Percentiles rank a stretch among this genome's conserved stretches.
phyloP scores from a whole-genome alignment of 2,113 vertebrate species.

The Copsychus sechellarum region DNA sequence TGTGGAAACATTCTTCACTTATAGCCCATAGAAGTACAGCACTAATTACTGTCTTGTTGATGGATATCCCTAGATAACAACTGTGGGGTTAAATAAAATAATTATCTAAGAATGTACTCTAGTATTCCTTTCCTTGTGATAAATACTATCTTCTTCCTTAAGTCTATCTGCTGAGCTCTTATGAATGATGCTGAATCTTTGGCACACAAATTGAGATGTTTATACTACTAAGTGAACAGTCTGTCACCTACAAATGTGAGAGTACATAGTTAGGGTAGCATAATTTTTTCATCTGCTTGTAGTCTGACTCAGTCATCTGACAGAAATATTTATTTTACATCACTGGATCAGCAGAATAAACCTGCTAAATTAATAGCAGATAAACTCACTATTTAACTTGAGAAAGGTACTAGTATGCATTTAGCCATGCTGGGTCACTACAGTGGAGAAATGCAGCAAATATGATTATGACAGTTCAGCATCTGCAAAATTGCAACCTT shows the following conservation, averaged over 20 bases:
- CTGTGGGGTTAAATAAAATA: conserved; percentile 8
- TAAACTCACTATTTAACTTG: background rate
- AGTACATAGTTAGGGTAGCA: background rate
- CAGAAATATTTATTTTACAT: conserved; percentile 25
- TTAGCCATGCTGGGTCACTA: background rate
- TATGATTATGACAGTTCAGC: background rate
- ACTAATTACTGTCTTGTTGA: background rate
- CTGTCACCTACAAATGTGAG: conserved; percentile 38
- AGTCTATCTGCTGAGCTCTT: background rate
- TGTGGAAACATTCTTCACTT: background rate
- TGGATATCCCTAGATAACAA: background rate
- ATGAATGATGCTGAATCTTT: background rate
- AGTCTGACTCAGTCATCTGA: conserved; percentile 23
- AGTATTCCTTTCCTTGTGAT: background rate
- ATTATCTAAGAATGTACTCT: background rate
- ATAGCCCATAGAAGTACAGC: background rate
- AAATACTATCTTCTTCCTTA: background rate
- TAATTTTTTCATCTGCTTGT: conserved; percentile 18
- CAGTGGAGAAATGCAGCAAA: background rate
- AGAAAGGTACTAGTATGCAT: background rate
- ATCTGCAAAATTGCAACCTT: background rate
- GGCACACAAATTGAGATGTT: background rate
- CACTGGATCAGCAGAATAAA: conserved; percentile 9
- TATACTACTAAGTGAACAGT: background rate
- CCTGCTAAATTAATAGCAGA: background rate